Evolutionary conservation across 2,888 invertebrate genomes (phyloP).

Genomic region (Dasypogon diadema): DNA sequence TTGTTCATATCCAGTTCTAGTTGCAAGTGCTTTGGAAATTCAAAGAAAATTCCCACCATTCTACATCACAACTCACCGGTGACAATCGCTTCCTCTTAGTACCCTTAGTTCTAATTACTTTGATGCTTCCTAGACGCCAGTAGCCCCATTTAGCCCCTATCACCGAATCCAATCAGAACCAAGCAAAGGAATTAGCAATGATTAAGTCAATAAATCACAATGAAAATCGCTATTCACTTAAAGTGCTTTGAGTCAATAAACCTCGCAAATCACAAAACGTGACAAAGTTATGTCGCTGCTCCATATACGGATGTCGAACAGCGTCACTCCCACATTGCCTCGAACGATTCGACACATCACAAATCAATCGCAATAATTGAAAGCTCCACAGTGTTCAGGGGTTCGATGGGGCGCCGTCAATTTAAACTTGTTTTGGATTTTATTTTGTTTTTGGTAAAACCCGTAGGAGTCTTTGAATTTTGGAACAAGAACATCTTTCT

Average conservation of each 20-base stretch:
- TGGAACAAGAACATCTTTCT: background rate
- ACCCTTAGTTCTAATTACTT: too few species aligned
- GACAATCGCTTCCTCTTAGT: too few species aligned
- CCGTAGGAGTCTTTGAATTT: background rate
- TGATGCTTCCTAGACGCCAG: background rate
- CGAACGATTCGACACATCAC: background rate
- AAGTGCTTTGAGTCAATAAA: slow-evolving; percentile 3
- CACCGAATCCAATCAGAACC: background rate
- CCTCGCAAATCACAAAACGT: background rate
- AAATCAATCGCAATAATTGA: too few species aligned
- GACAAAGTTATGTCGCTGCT: background rate
- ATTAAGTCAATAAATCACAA: slow-evolving; percentile 3
- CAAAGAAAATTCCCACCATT: too few species aligned
- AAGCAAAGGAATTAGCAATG: background rate
- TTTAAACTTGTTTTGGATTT: background rate
- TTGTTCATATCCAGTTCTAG: too few species aligned
- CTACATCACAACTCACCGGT: too few species aligned
- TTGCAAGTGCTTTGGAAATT: too few species aligned
- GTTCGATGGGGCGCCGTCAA: background rate
- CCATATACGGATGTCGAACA: background rate
- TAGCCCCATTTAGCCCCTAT: background rate
- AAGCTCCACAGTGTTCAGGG: too few species aligned
- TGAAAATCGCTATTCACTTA: background rate
- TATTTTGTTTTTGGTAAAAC: background rate
- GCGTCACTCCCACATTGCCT: background rate